These are phyloP conservation scores for rat (Rattus norvegicus) DNA, from an alignment of 2,113 vertebrate species.

Conservation along the genomic window DNA sequence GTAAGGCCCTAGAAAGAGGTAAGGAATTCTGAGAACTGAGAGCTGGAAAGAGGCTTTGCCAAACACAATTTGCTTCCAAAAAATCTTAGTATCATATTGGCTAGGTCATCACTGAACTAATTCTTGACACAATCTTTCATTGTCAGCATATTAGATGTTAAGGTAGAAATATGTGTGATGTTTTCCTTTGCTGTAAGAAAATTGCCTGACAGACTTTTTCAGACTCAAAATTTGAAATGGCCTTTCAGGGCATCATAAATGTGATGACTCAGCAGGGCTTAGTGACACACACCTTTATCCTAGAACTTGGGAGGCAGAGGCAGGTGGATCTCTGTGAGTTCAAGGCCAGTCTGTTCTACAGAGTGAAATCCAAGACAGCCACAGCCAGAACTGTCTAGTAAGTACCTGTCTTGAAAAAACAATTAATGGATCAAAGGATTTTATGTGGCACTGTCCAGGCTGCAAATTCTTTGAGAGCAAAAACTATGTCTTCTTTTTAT, in stretches of 20 bases:
- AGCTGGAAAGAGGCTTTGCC: conserved; percentile 44
- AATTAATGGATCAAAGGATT: neutral
- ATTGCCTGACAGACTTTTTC: neutral
- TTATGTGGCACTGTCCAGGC: neutral
- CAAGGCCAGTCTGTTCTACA: neutral
- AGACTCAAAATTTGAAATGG: conserved; percentile 42
- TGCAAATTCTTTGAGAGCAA: conserved; percentile 46
- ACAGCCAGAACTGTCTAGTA: neutral
- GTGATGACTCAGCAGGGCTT: neutral
- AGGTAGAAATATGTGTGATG: conserved; percentile 58
- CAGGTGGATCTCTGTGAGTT: neutral
- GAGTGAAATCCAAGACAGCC: neutral
- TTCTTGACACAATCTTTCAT: conserved; percentile 60
- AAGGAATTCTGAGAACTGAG: conserved; percentile 48
- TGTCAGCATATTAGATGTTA: conserved; percentile 46
- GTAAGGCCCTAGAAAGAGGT: neutral
- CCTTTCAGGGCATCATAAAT: neutral
- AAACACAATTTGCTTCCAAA: conserved; percentile 57
- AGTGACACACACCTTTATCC: neutral
- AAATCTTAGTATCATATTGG: conserved; percentile 51
- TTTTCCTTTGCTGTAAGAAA: conserved; percentile 59
- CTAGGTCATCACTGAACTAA: conserved; percentile 59
- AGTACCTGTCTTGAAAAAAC: neutral
- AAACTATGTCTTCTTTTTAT: conserved; percentile 54
- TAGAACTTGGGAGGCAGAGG: neutral